phyloP scores from a whole-genome alignment of 2,888 invertebrate species.

The Patella pellucida region DNA sequence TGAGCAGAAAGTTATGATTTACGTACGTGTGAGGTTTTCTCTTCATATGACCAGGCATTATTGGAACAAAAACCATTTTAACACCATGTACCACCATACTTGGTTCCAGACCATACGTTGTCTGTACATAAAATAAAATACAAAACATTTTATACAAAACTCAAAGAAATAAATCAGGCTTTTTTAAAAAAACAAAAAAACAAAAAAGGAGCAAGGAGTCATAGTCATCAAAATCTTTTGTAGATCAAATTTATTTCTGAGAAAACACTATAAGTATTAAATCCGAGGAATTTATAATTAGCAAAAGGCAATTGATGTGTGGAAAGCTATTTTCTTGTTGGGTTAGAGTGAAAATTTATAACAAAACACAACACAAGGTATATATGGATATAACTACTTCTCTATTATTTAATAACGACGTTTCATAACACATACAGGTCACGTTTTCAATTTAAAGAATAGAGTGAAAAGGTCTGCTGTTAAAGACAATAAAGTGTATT shows the following conservation, averaged over 20 bases:
- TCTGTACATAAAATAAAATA: conserved; percentile 46
- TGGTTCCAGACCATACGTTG: conserved; percentile 58
- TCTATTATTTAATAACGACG: no score
- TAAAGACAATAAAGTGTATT: conserved; percentile 12
- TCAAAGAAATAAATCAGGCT: neutral
- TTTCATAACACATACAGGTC: no score
- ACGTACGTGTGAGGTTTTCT: conserved; percentile 65
- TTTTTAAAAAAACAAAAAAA: conserved; percentile 11
- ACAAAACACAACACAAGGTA: no score
- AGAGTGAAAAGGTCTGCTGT: no score
- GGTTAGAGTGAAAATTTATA: no score
- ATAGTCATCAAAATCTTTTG: neutral
- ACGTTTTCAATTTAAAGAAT: no score
- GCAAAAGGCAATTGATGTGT: no score
- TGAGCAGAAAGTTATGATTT: neutral
- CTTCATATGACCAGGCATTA: conserved; percentile 69
- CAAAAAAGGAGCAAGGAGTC: neutral
- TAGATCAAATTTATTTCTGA: neutral
- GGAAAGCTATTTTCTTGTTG: neutral
- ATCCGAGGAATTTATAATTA: neutral
- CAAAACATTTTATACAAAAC: neutral
- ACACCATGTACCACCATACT: conserved; percentile 68
- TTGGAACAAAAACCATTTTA: conserved; percentile 69
- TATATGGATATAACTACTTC: no score
- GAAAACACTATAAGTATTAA: neutral